phyloP scores from a whole-genome alignment of 2,113 vertebrate species.

The Struthio camelus region DNA sequence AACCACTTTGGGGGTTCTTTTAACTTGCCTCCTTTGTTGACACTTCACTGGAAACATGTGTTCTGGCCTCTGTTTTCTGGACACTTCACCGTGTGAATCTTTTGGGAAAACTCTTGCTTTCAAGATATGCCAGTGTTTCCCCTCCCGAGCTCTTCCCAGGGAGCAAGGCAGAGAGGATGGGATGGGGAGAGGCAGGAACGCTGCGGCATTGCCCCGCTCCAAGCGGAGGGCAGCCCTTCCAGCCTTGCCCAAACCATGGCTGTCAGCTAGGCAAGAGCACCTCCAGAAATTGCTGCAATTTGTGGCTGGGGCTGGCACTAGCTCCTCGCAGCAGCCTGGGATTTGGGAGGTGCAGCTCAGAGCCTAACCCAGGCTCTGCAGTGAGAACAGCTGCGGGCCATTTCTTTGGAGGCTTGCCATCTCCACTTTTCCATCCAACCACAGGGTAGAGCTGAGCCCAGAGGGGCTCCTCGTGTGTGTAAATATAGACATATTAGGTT shows the following conservation, averaged over 20 bases:
- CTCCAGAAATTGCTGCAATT: not conserved
- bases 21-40: not conserved
- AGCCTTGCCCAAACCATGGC: accelerated
- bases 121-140: not conserved
- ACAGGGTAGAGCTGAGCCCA: not conserved
- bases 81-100: not conserved
- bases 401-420: not conserved
- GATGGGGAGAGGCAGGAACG: not conserved
- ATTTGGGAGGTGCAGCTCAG: not conserved
- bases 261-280: no score
- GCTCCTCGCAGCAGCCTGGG: not conserved
- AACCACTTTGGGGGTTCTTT: not conserved
- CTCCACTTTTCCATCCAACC: not conserved
- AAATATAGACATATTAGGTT: not conserved
- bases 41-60: not conserved
- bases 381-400: not conserved
- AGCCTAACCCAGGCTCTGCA: not conserved
- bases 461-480: accelerated
- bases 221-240: not conserved
- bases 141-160: not conserved
- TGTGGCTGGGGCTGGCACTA: not conserved
- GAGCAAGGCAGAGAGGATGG: not conserved
- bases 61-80: not conserved
- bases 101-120: not conserved
- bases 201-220: not conserved